Evolutionary conservation across 2,888 invertebrate genomes (phyloP).

Genomic region (Sicus ferrugineus): DNA sequence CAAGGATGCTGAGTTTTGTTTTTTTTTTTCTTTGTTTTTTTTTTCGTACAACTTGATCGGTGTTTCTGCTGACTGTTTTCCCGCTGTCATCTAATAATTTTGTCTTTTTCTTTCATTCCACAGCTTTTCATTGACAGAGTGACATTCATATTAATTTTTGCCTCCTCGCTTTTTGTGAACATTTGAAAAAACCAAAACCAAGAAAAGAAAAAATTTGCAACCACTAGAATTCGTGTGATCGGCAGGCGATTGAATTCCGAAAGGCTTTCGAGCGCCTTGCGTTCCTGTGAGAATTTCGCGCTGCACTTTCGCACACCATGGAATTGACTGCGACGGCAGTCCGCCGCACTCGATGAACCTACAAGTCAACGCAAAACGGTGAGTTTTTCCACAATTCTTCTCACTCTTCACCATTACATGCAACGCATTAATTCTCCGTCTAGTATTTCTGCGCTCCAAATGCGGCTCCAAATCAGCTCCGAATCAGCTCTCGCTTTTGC

Average conservation of each 20-base stretch:
- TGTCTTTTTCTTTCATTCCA: background rate
- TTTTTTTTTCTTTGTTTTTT: background rate
- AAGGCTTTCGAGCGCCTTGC: too few species aligned
- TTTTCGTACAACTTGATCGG: too few species aligned
- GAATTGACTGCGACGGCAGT: background rate
- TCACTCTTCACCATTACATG: too few species aligned
- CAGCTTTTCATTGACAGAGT: conserved; percentile 23
- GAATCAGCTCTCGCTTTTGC: too few species aligned
- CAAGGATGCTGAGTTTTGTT: conserved; percentile 9
- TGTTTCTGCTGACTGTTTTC: too few species aligned
- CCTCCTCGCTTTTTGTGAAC: background rate
- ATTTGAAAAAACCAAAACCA: background rate
- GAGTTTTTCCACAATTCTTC: too few species aligned
- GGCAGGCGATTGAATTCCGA: background rate
- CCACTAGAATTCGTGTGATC: background rate
- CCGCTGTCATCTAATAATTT: background rate
- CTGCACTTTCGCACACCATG: background rate
- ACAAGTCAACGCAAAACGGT: too few species aligned
- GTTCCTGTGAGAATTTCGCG: background rate
- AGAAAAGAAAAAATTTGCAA: conserved; percentile 1
- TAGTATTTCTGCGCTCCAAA: too few species aligned
- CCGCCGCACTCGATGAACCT: background rate
- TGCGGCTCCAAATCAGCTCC: too few species aligned
- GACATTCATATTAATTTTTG: conserved; percentile 12
- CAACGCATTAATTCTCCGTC: too few species aligned